A percentile compares a stretch with the other conserved stretches of the same genome.
phyloP scores from a whole-genome alignment of 2,797 vertebrate species.

The Enteromius treurensis region DNA sequence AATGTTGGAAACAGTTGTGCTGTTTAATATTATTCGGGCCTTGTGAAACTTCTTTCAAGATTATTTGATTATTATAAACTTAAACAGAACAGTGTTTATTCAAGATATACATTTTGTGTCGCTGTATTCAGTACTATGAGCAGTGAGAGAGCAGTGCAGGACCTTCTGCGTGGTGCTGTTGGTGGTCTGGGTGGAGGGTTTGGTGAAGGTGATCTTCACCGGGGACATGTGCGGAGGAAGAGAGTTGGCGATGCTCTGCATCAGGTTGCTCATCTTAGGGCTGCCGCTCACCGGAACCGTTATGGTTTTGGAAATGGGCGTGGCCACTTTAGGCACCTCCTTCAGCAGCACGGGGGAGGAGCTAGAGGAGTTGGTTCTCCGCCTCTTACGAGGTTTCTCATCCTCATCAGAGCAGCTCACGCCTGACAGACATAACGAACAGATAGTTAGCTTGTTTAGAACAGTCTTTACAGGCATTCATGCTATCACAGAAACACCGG shows the following conservation, averaged over 20 bases:
- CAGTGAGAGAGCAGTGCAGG: background rate
- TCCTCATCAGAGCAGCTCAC: slow-evolving; percentile 98
- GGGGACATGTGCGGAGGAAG: slow-evolving; percentile 97
- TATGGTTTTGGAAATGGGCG: slow-evolving; percentile 89
- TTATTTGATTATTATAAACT: no score
- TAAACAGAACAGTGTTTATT: no score
- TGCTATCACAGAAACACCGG: no score
- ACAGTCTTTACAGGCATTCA: no score
- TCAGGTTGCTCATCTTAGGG: slow-evolving; percentile 99
- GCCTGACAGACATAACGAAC: slow-evolving; percentile 71
- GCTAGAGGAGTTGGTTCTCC: slow-evolving; percentile 94
- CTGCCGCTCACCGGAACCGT: slow-evolving; percentile 90
- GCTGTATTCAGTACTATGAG: no score
- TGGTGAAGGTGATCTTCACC: slow-evolving; percentile 99
- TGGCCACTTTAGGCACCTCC: slow-evolving; percentile 88
- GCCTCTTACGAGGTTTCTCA: slow-evolving; percentile 96
- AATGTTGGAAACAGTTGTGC: no score
- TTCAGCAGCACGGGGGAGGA: slow-evolving; percentile 94
- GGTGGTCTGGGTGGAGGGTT: slow-evolving; percentile 94
- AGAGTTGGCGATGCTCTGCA: slow-evolving; percentile 99
- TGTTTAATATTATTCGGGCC: no score
- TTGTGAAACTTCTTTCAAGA: no score
- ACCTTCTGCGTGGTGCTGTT: slow-evolving; percentile 97
- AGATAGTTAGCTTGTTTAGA: no score
- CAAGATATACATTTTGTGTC: no score